These are phyloP conservation scores for Leptinotarsa rubiginosa DNA, from an alignment of 2,888 invertebrate genomes.

Conservation along the genomic window DNA sequence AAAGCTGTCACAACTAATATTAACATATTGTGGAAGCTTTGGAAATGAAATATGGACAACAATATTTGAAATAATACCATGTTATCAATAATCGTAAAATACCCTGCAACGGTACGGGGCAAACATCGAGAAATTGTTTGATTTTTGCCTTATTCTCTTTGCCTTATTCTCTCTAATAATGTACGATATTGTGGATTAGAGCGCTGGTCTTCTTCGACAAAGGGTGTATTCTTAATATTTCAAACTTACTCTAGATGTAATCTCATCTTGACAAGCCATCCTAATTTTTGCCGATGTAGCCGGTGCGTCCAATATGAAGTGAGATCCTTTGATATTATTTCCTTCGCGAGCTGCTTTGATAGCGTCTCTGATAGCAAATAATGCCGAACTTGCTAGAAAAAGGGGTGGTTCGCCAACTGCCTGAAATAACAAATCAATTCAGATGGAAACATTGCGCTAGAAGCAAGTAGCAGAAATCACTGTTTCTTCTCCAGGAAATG, in stretches of 20 bases:
- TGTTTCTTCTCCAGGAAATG: too few relatives aligned
- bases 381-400: constrained; percentile 87
- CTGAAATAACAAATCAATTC: constrained; percentile 64
- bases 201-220: neutral
- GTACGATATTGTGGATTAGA: neutral
- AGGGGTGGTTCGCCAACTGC: constrained; percentile 97
- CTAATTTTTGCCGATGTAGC: constrained; percentile 90
- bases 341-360: constrained; percentile 83
- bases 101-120: too few relatives aligned
- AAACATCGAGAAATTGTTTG: too few relatives aligned
- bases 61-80: too few relatives aligned
- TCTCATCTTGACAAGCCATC: constrained; percentile 88
- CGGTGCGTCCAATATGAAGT: constrained; percentile 82
- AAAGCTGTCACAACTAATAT: too few relatives aligned
- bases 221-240: neutral
- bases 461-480: too few relatives aligned
- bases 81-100: too few relatives aligned
- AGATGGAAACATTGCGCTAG: too few relatives aligned
- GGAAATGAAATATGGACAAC: too few relatives aligned
- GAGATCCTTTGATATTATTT: constrained; percentile 69
- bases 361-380: constrained; percentile 92
- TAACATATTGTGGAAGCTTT: too few relatives aligned
- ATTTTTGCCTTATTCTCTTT: too few relatives aligned
- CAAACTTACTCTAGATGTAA: constrained; percentile 77
- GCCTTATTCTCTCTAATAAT: too few relatives aligned